Conservation (phyloP, 2,797 vertebrate species). For the Sebastes ruberrimus region DNA sequence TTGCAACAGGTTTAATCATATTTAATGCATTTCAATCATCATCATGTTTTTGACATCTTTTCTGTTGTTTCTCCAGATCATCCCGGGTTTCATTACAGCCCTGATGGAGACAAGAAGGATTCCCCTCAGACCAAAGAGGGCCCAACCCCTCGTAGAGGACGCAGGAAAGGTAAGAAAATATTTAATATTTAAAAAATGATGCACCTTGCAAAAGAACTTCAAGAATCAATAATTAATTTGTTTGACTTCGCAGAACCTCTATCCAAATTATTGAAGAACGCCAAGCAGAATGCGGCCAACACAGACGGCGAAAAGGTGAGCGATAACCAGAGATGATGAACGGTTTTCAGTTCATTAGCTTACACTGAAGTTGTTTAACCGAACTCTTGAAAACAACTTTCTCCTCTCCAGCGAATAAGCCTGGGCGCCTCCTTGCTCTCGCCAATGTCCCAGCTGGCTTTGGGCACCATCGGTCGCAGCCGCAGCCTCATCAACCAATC, state of each 20-base stretch:
- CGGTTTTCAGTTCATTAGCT: background rate
- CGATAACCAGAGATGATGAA: background rate
- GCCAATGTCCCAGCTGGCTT: slow-evolving; percentile 82
- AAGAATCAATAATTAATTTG: background rate
- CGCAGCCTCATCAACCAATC: slow-evolving; percentile 84
- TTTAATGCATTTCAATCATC: background rate
- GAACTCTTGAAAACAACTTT: background rate
- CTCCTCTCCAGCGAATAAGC: slow-evolving; percentile 77
- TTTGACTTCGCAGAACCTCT: slow-evolving; percentile 87
- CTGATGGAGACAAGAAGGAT: slow-evolving; percentile 85
- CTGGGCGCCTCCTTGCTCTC: slow-evolving; percentile 84
- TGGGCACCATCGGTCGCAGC: slow-evolving; percentile 84
- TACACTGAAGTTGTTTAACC: background rate
- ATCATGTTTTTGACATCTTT: background rate
- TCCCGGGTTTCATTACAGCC: slow-evolving; percentile 91
- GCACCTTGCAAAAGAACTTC: background rate
- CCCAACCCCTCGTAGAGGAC: slow-evolving; percentile 85
- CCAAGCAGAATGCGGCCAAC: slow-evolving; percentile 89
- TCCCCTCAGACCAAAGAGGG: slow-evolving; percentile 85
- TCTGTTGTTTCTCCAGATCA: slow-evolving; percentile 82
- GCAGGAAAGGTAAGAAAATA: slow-evolving; percentile 89
- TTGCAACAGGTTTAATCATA: background rate
- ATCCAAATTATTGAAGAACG: slow-evolving; percentile 91
- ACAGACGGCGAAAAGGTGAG: slow-evolving; percentile 75
- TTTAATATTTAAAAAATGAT: background rate